Conservation (phyloP, 2,888 invertebrate genomes). For the Metellina segmentata region DNA sequence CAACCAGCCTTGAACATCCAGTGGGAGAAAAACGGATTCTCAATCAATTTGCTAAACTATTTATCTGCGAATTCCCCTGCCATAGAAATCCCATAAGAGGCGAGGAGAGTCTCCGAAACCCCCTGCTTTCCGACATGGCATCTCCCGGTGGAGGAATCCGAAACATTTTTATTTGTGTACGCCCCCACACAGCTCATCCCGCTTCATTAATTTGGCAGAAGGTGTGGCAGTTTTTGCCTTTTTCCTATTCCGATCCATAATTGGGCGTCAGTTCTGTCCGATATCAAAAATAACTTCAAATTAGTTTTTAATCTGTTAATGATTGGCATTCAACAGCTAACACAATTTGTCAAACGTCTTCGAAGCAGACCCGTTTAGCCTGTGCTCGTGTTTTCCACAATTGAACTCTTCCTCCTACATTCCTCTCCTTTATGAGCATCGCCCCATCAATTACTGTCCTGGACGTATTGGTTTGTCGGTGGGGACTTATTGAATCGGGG, state of each 20-base stretch:
- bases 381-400: conserved; percentile 4
- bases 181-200: conserved; percentile 44
- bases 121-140: too few species aligned
- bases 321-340: conserved; percentile 70
- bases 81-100: too few species aligned
- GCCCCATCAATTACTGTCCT: conserved; percentile 27
- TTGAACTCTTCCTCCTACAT: background rate
- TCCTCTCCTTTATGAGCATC: conserved; percentile 14
- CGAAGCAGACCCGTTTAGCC: background rate
- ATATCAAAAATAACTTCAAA: conserved; percentile 74
- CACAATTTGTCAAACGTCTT: conserved; percentile 62
- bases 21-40: too few species aligned
- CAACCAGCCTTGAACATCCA: too few species aligned
- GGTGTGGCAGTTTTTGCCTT: conserved; percentile 67
- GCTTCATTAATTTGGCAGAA: conserved; percentile 64
- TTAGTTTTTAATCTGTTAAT: conserved; percentile 75
- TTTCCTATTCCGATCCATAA: conserved; percentile 63
- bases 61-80: too few species aligned
- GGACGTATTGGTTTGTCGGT: background rate
- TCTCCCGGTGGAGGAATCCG: too few species aligned
- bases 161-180: conserved; percentile 49
- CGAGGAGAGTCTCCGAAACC: too few species aligned
- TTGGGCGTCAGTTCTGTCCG: conserved; percentile 71
- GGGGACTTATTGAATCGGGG: background rate
- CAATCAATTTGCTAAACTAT: too few species aligned